phyloP scores from a whole-genome alignment of 2,113 vertebrate genomes.

The Pseudopipra pipra region DNA sequence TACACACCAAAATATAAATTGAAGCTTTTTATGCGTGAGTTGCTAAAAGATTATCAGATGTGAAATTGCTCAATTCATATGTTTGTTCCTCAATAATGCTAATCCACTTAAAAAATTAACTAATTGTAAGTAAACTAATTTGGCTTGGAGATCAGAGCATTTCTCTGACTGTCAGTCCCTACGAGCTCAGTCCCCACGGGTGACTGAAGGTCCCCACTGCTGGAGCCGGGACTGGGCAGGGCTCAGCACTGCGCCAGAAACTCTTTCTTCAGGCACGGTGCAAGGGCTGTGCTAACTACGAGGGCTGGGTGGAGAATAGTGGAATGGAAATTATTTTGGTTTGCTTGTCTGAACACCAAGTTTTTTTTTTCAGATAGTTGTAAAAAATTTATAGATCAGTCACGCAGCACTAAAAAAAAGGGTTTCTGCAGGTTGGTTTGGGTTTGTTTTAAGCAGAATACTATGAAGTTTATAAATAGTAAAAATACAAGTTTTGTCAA shows the following conservation, averaged over 20 bases:
- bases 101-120: not conserved
- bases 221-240: not conserved
- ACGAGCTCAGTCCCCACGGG: accelerated
- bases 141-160: not conserved
- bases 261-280: not conserved
- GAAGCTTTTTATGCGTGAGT: not conserved
- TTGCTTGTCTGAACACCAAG: not conserved
- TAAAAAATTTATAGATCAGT: not conserved
- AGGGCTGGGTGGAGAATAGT: not conserved
- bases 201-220: accelerated
- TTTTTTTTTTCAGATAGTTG: not conserved
- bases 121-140: not conserved
- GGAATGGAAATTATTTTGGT: not conserved
- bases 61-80: not conserved
- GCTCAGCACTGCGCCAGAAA: accelerated
- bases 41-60: not conserved
- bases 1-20: not conserved
- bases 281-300: accelerated
- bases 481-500: not conserved
- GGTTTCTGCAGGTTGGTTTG: not conserved
- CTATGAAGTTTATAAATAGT: not conserved
- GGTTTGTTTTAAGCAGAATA: not conserved
- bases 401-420: not conserved
- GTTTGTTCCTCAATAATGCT: not conserved
- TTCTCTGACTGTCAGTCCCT: not conserved